Conservation (phyloP, 2,797 vertebrate genomes). For the Galago senegalensis region DNA sequence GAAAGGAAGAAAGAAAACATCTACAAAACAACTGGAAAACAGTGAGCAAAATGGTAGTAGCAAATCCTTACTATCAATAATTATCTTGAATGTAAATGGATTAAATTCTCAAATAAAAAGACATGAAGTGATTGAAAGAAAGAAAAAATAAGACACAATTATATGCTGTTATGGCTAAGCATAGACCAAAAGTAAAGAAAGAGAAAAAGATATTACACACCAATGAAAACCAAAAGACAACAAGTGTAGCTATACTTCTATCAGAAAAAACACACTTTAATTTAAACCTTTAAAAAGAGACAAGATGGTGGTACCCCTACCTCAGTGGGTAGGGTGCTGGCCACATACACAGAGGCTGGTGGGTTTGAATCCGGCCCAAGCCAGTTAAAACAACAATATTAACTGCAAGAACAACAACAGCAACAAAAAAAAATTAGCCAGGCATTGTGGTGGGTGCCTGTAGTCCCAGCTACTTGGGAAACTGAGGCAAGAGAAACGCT, state of each 20-base stretch:
- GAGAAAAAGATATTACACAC: background rate
- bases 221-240: background rate
- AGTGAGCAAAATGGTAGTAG: background rate
- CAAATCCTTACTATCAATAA: background rate
- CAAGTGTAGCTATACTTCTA: background rate
- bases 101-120: background rate
- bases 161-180: background rate
- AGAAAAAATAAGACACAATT: background rate
- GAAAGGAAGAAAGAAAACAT: background rate
- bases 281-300: too few species aligned
- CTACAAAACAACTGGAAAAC: background rate
- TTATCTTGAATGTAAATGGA: background rate
- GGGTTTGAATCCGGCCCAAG: too few species aligned
- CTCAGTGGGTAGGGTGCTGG: too few species aligned
- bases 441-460: too few species aligned
- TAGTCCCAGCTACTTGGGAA: too few species aligned
- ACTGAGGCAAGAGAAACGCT: too few species aligned
- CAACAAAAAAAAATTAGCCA: too few species aligned
- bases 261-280: background rate
- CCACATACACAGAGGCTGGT: too few species aligned
- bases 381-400: too few species aligned
- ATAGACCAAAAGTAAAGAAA: background rate
- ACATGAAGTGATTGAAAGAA: background rate
- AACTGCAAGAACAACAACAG: too few species aligned
- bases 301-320: background rate